phyloP scores from a whole-genome alignment of 2,888 invertebrate species.

The Leptopterna dolabrata region DNA sequence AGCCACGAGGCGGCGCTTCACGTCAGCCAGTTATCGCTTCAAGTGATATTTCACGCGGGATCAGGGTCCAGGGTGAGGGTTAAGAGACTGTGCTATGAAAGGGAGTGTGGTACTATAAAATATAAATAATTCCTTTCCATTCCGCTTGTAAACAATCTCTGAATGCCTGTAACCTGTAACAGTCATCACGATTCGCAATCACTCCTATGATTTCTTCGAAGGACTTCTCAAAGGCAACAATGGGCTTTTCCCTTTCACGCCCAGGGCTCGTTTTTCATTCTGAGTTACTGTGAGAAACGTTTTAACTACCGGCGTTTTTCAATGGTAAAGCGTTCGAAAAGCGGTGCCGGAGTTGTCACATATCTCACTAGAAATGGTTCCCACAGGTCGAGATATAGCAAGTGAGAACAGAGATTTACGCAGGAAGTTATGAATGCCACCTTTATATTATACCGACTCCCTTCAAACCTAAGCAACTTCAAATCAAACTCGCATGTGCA shows the following conservation, averaged over 20 bases:
- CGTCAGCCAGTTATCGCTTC: background rate
- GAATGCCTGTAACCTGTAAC: background rate
- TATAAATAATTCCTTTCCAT: slow-evolving; percentile 4
- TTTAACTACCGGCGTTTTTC: slow-evolving; percentile 8
- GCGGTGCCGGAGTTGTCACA: background rate
- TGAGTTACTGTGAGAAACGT: slow-evolving; percentile 8
- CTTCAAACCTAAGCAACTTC: too few relatives aligned
- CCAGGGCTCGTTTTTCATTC: background rate
- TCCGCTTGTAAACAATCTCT: background rate
- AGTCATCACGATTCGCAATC: background rate
- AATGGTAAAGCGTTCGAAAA: background rate
- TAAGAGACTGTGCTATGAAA: background rate
- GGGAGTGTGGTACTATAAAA: background rate
- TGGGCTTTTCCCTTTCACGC: background rate
- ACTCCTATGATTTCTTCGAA: background rate
- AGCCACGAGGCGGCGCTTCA: background rate
- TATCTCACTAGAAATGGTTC: background rate
- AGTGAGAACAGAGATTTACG: background rate
- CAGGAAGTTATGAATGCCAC: background rate
- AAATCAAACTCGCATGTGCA: too few relatives aligned
- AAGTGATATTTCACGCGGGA: background rate
- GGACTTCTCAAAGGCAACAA: slow-evolving; percentile 11
- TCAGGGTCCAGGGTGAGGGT: background rate
- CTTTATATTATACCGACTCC: too few relatives aligned
- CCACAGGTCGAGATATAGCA: background rate